Evolutionary conservation across 37 sponge, comb jelly and placozoan species (phyloP).

Genomic region (Diacarnus erythraeanus): DNA sequence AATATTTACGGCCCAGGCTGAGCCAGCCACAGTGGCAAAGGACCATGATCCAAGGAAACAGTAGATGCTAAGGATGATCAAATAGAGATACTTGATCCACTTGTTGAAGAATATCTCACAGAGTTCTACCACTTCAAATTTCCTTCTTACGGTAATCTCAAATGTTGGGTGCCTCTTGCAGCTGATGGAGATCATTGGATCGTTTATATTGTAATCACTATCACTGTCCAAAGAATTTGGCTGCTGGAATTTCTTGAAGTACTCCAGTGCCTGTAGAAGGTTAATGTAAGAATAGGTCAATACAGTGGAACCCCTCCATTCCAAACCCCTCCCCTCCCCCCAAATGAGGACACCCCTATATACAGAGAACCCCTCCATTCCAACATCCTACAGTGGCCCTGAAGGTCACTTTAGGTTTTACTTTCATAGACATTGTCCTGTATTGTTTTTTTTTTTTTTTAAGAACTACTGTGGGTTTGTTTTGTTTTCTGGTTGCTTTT

Average conservation of each 20-base stretch:
- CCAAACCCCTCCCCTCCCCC: too few species aligned
- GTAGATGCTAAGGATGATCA: constrained; percentile 69
- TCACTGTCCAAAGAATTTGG: background rate
- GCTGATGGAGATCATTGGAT: background rate
- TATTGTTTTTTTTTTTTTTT: too few species aligned
- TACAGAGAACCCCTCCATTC: too few species aligned
- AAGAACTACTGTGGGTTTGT: too few species aligned
- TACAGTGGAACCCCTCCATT: too few species aligned
- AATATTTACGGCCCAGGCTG: constrained; percentile 87
- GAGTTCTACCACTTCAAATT: constrained; percentile 82
- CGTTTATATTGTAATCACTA: background rate
- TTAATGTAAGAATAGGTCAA: too few species aligned
- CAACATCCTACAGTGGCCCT: too few species aligned
- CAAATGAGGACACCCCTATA: too few species aligned
- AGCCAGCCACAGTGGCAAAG: constrained; percentile 78
- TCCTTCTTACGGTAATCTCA: constrained; percentile 44
- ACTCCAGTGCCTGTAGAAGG: constrained; percentile 2
- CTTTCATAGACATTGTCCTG: too few species aligned
- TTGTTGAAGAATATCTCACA: constrained; percentile 64
- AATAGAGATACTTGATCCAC: constrained; percentile 57
- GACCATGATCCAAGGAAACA: constrained; percentile 60
- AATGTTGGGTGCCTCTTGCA: constrained; percentile 40
- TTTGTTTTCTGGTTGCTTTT: too few species aligned
- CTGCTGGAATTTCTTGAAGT: background rate
- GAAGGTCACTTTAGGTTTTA: too few species aligned